Conservation (phyloP, 2,888 invertebrate genomes). For the Drosophila lutescens region DNA sequence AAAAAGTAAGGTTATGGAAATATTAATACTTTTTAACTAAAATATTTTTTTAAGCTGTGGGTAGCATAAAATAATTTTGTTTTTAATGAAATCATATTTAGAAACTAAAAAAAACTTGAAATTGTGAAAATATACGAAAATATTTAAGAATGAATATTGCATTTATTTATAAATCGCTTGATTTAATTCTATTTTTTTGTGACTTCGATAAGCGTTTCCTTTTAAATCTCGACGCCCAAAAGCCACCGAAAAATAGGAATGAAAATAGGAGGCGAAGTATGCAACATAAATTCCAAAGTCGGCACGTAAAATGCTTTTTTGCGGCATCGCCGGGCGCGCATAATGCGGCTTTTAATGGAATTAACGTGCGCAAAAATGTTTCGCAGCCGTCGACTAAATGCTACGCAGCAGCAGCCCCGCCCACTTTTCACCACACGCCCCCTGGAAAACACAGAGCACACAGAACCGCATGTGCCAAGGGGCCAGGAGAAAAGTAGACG, state of each 20-base stretch:
- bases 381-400: constrained; percentile 34
- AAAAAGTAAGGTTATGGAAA: no score
- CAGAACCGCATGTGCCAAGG: neutral
- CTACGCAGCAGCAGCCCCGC: neutral
- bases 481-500: neutral
- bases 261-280: constrained; percentile 25
- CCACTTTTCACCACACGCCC: neutral
- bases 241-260: neutral
- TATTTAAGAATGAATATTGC: no score
- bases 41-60: no score
- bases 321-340: constrained; percentile 50
- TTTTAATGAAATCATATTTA: no score
- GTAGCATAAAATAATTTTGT: no score
- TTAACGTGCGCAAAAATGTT: constrained; percentile 63
- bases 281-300: constrained; percentile 55
- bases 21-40: no score
- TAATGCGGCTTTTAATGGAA: constrained; percentile 65
- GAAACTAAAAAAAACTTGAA: no score
- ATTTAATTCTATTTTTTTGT: neutral
- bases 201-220: neutral
- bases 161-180: neutral
- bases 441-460: no score
- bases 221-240: constrained; percentile 6
- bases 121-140: no score
- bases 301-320: constrained; percentile 26